Evolutionary conservation across 2,888 invertebrate species (phyloP).

Genomic region (Drosophila planitibia): DNA sequence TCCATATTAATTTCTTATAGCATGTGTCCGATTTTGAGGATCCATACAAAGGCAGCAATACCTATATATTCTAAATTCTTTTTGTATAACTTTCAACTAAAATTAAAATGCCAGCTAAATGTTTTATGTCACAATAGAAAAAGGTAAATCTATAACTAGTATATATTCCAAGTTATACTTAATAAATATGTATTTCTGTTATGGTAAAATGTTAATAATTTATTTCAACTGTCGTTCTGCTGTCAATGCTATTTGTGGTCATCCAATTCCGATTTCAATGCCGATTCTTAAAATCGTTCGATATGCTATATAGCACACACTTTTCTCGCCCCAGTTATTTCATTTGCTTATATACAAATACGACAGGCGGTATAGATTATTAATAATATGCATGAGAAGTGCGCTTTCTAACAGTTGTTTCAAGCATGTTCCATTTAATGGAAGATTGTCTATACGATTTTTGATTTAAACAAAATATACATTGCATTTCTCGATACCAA

Average conservation of each 20-base stretch:
- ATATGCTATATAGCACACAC: conserved; percentile 46
- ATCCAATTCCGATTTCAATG: conserved; percentile 2
- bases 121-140: conserved; percentile 66
- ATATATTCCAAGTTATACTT: conserved; percentile 24
- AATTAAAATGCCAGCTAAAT: conserved; percentile 62
- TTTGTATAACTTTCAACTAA: conserved; percentile 68
- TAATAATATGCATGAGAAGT: conserved; percentile 56
- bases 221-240: conserved; percentile 67
- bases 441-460: conserved; percentile 1
- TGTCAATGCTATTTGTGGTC: conserved; percentile 33
- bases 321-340: conserved; percentile 22
- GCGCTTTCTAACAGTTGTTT: conserved; percentile 51
- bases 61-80: conserved; percentile 91
- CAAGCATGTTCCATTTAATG: conserved; percentile 28
- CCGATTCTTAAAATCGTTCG: conserved; percentile 11
- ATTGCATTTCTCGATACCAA: conserved; percentile 14
- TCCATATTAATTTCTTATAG: conserved; percentile 86
- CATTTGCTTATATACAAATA: conserved; percentile 46
- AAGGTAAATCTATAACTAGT: conserved; percentile 65
- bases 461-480: conserved; percentile 24
- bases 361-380: conserved; percentile 82
- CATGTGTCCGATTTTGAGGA: conserved; percentile 90
- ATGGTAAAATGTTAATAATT: conserved; percentile 60
- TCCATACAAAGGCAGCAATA: conserved; percentile 91
- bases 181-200: conserved; percentile 46